These are phyloP conservation scores for Geodia barretti DNA, from an alignment of 37 sponge, comb jelly and placozoan genomes.

Conservation along the genomic window DNA sequence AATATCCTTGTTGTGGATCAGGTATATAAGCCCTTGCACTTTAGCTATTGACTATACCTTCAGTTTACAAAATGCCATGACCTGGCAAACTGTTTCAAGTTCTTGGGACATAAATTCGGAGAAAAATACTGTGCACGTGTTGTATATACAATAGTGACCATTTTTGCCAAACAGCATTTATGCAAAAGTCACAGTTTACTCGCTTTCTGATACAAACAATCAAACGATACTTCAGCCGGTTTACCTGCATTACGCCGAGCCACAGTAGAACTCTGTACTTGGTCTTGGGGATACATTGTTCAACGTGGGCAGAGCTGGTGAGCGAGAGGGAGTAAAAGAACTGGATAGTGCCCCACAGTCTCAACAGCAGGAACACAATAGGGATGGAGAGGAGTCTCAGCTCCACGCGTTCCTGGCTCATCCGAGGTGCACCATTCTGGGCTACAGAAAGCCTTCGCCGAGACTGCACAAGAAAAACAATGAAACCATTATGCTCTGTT, in stretches of 20 bases:
- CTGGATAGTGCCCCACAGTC: constrained; percentile 64
- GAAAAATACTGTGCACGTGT: no score
- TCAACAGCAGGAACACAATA: constrained; percentile 43
- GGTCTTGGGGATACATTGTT: background rate
- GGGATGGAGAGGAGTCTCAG: constrained; percentile 40
- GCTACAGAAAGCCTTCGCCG: background rate
- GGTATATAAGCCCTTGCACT: no score
- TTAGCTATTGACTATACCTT: no score
- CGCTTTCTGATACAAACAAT: no score
- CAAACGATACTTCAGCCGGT: no score
- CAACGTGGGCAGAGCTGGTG: background rate
- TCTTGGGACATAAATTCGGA: no score
- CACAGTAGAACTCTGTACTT: background rate
- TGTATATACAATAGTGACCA: no score
- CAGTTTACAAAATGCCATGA: no score
- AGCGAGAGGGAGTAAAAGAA: constrained; percentile 37
- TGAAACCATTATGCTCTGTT: background rate
- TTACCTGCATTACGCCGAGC: constrained; percentile 5
- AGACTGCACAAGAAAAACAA: background rate
- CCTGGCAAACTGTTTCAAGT: no score
- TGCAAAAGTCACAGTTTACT: no score
- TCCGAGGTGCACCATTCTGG: background rate
- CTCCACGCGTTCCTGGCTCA: background rate
- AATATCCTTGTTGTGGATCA: no score
- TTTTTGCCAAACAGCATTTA: no score